Evolutionary conservation across 1,140 invertebrate species (phyloP), one percentile per base, ranked within the genome.

Genomic region (Pissodes strobi): DNA sequence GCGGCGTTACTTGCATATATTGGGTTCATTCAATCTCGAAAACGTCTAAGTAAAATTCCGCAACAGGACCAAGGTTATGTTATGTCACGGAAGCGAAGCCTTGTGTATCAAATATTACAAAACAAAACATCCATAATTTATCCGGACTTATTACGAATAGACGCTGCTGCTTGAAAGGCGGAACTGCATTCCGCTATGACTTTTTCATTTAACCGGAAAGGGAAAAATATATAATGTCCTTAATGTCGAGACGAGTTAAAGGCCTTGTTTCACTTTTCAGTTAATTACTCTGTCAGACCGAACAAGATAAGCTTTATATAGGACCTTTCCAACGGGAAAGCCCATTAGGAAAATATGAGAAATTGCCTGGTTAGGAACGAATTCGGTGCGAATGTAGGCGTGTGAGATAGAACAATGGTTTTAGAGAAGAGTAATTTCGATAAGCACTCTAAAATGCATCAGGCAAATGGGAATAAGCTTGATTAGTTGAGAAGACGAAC

Each of bases 271-370:
- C 27, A 64, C 61, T 55, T 48, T 62, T 64, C 56, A 56, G 61
- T 56, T 64, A 64, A 64, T 64, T 64, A 64, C 61, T 37, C 39
- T 56, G 61, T 56, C 52, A 56, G 43, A 64, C 25, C 27, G 27
- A 37, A 27, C 19, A 21, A 41, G 52, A 64, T 56, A 64, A 64
- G 61, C 51, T 48, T 64, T 64, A 56, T 64, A 34, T 59, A 56
- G 51, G 10, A 52, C 25, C 39, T 23, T 53, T 19, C 59, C 34
- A 43, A 53, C 43, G 52, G 30, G 27, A 38, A 48, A 64, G 27
- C 27, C 61, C 61, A 64, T 64, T 64, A 64, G 38, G 51, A 46
- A 53, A 64, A 56, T 64, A 64, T 64, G 59, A 53, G 34, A 39
- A 27, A 59, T 59, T 45, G 41, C 25, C 9, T 25, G 15, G 43